These are phyloP conservation scores for Melangyna quadrimaculata DNA, from an alignment of 2,888 invertebrate genomes.

Conservation along the genomic window DNA sequence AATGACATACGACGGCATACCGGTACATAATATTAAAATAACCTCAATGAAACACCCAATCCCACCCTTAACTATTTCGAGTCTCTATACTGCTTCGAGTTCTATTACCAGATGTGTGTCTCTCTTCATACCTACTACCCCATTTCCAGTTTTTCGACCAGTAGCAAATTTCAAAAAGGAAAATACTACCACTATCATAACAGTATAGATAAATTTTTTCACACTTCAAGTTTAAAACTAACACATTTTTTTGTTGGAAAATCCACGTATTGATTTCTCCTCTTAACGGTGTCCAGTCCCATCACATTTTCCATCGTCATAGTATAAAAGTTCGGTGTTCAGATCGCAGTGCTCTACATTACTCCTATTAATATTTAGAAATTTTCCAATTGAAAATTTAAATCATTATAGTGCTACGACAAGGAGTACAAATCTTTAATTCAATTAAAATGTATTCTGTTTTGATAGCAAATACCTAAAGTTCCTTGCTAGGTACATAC, in stretches of 20 bases:
- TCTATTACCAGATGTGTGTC: background rate
- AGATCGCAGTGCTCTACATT: slow-evolving; percentile 39
- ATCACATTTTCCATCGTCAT: slow-evolving; percentile 47
- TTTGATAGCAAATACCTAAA: slow-evolving; percentile 27
- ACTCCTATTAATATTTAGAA: slow-evolving; percentile 1
- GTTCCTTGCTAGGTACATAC: slow-evolving; percentile 10
- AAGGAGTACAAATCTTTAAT: background rate
- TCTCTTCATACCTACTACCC: background rate
- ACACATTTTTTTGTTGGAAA: slow-evolving; percentile 9
- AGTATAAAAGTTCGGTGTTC: slow-evolving; percentile 54
- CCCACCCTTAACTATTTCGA: slow-evolving; percentile 14
- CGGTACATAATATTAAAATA: slow-evolving; percentile 8
- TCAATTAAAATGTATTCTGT: slow-evolving; percentile 39
- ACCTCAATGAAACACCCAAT: slow-evolving; percentile 24
- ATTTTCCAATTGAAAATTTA: slow-evolving; percentile 21
- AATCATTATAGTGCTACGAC: slow-evolving; percentile 16
- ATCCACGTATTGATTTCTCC: slow-evolving; percentile 53
- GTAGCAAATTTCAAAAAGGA: background rate
- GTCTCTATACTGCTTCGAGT: slow-evolving; percentile 22
- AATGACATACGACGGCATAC: background rate
- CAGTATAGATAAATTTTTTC: background rate
- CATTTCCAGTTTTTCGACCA: slow-evolving; percentile 13
- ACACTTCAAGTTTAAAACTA: background rate
- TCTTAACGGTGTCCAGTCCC: slow-evolving; percentile 51
- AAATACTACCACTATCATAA: background rate